Evolutionary conservation across 2,113 vertebrate genomes (phyloP), one percentile per base, ranked within the genome.

Genomic region (Scalopus aquaticus): DNA sequence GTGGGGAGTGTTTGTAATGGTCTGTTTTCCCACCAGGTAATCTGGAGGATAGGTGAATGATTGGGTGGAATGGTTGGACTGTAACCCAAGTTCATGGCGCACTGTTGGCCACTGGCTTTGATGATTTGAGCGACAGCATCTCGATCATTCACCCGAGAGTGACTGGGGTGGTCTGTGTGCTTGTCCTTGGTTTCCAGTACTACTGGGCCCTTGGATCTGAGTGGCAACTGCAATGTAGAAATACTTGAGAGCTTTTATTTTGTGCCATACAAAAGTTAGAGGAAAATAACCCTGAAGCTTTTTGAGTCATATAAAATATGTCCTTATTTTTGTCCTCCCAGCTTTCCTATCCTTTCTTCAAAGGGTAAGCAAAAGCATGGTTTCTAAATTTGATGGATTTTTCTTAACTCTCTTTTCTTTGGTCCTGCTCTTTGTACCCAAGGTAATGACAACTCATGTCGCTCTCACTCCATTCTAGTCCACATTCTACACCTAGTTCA

Each of bases 1-100:
- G 67, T 67, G 88, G 13, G 46, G 86, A 78, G 64, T 72, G 78
- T 9, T 84, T 92, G 13, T 83, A 94, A 78, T 91, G 67, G 56
- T 96, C 78, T 84, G 58, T 32, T 90, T 96, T 97, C 16, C 19
- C 15, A 60, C 95, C 37, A 94, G 58, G 39, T 91, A 86, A 93
- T 83, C 54, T 60, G 65, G 81, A 91, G 83, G 11, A n/a, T n/a
- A 97, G 94, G 84, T 94, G 9, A 92, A 83, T 96, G 82, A 82
- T 92, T 94, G 81, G 76, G 64, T 86, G 80, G 65, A 90, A 74
- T 44, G 37, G 44, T 51, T 37, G 20, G 81, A 69, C 95, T 62
- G 24, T 32, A 62, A 74, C 78, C 67, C 58, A 24, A 84, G 78
- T 94, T 97, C 58, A 76, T 30, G 39, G 78, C 91, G 80, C 93